These are phyloP conservation scores for Sus cebifrons DNA, from an alignment of 2,797 vertebrate species.

Conservation along the genomic window DNA sequence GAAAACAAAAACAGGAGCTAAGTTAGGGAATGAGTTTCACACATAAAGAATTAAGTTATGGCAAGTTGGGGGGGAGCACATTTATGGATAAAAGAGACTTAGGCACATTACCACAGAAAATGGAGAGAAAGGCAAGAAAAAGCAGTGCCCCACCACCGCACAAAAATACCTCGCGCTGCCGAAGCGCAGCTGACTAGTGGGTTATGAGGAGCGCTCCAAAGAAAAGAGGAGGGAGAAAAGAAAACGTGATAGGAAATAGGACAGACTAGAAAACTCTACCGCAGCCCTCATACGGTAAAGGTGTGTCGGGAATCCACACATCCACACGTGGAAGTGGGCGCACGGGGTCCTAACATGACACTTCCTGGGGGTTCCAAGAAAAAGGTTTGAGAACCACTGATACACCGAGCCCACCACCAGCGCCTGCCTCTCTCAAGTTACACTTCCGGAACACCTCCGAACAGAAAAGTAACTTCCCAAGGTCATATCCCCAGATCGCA, in stretches of 20 bases:
- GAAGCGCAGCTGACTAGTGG: not conserved
- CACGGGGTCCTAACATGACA: too few species aligned
- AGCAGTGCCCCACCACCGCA: accelerated
- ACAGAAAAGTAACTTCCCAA: not conserved
- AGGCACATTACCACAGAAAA: not conserved
- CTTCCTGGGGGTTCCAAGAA: not conserved
- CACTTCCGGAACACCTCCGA: not conserved
- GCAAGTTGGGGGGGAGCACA: not conserved
- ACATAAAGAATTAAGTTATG: not conserved
- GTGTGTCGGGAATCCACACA: not conserved
- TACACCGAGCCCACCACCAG: accelerated
- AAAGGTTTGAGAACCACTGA: not conserved
- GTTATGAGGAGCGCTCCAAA: not conserved
- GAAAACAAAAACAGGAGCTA: not conserved
- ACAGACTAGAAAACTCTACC: not conserved
- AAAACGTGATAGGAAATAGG: not conserved
- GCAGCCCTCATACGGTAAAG: not conserved
- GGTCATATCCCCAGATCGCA: not conserved
- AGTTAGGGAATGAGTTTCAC: not conserved
- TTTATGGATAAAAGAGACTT: not conserved
- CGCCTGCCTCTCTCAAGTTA: not conserved
- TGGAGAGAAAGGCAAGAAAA: not conserved
- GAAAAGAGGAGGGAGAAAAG: not conserved
- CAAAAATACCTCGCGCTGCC: not conserved
- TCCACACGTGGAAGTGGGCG: too few species aligned